Conservation (phyloP, 2,113 vertebrate genomes). For the Mohoua ochrocephala region DNA sequence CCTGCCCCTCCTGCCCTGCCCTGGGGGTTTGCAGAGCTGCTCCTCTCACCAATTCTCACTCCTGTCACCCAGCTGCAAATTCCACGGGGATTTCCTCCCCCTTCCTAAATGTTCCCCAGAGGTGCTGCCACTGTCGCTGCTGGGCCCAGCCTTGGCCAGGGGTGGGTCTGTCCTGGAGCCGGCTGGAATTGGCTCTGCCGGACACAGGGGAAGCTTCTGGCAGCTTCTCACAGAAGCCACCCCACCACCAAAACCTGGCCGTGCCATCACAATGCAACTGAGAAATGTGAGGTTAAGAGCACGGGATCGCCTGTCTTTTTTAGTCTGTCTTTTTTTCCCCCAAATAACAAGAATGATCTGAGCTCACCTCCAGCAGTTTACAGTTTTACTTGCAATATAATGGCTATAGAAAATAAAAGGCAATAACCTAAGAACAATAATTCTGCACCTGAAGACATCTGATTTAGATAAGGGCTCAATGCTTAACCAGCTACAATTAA, state of each 20-base stretch:
- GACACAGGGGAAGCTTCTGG: neutral
- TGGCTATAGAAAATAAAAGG: neutral
- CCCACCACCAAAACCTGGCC: neutral
- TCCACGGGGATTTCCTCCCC: neutral
- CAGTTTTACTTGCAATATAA: neutral
- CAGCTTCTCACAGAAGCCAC: neutral
- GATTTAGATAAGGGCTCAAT: neutral
- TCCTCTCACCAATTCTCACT: neutral
- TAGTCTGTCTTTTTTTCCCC: neutral
- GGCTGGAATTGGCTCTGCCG: neutral
- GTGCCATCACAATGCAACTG: rapidly evolving
- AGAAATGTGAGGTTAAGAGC: neutral
- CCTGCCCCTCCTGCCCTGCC: neutral
- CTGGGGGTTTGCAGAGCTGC: neutral
- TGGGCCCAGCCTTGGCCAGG: neutral
- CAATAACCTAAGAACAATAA: neutral
- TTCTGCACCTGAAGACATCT: neutral
- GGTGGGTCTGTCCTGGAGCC: neutral
- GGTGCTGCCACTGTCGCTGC: neutral
- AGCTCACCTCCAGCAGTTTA: neutral
- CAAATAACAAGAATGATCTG: neutral
- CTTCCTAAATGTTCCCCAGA: neutral
- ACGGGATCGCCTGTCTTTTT: neutral
- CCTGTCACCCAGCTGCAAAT: neutral
- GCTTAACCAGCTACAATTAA: neutral